phyloP scores from a whole-genome alignment of 2,113 vertebrate genomes.

The Epinephelus moara region DNA sequence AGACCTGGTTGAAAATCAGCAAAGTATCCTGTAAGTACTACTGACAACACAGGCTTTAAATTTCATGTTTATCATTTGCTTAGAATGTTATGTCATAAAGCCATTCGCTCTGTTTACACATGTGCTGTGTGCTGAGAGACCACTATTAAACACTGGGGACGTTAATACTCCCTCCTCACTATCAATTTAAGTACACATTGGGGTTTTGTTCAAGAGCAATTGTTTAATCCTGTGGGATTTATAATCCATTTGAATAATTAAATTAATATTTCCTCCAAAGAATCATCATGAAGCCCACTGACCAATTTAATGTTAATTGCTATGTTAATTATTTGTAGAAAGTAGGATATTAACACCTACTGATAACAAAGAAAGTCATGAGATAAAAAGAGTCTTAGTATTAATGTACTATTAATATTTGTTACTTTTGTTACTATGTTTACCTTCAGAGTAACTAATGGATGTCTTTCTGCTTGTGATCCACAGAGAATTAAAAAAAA shows the following conservation, averaged over 20 bases:
- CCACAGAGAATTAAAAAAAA: constrained; percentile 16
- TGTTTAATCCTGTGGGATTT: constrained; percentile 49
- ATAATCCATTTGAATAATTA: constrained; percentile 41
- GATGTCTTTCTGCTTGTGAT: not conserved
- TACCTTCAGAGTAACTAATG: not conserved
- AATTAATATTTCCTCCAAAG: constrained; percentile 23
- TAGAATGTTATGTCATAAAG: not conserved
- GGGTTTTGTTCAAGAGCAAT: constrained; percentile 8
- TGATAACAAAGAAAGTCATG: not conserved
- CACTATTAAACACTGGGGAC: constrained; percentile 59
- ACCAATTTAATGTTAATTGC: not conserved
- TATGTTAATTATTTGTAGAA: not conserved
- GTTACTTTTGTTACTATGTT: not conserved
- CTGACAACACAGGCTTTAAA: not conserved
- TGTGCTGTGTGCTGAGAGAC: not conserved
- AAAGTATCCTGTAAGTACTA: not conserved
- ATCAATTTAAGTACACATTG: constrained; percentile 22
- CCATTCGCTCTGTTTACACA: not conserved
- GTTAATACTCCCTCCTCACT: constrained; percentile 11
- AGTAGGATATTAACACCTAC: not conserved
- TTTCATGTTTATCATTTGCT: not conserved
- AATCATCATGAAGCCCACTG: not conserved
- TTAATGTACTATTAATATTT: not conserved
- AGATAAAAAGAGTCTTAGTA: not conserved
- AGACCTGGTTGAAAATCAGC: no score